phyloP scores from a whole-genome alignment of 2,888 invertebrate genomes.

The Lissocephala sabroskyi region DNA sequence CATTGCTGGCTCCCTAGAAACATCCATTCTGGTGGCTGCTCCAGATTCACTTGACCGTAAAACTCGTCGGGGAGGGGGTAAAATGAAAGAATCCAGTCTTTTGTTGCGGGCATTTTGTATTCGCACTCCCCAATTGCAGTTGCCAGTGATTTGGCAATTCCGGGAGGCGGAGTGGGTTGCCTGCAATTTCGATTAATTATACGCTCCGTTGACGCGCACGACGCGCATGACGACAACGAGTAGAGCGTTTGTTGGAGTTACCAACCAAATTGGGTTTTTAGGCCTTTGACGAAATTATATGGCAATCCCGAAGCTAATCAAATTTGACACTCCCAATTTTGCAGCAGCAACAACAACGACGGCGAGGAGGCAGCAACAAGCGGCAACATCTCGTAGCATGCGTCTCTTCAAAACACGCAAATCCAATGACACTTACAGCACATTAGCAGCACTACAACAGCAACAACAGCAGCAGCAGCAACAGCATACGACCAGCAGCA shows the following conservation, averaged over 20 bases:
- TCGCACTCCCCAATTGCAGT: not conserved
- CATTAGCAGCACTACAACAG: conserved; percentile 36
- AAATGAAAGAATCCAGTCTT: conserved; percentile 1
- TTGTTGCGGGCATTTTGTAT: conserved; percentile 7
- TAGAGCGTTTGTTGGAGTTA: conserved; percentile 14
- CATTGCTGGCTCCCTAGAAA: too few species aligned
- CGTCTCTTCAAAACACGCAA: conserved; percentile 72
- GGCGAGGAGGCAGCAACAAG: not conserved
- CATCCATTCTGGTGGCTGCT: too few species aligned
- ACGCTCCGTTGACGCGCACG: conserved; percentile 40
- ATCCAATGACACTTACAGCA: conserved; percentile 70
- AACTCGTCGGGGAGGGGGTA: not conserved
- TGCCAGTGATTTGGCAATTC: conserved; percentile 9
- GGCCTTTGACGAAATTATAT: conserved; percentile 16
- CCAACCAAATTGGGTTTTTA: conserved; percentile 28
- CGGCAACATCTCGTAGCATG: conserved; percentile 49
- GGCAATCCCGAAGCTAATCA: not conserved
- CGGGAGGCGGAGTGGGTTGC: conserved; percentile 15
- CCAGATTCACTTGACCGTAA: conserved; percentile 10
- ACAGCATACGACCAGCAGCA: conserved; percentile 13
- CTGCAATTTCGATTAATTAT: conserved; percentile 44
- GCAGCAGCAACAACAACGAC: conserved; percentile 5
- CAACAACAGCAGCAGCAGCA: conserved; percentile 29
- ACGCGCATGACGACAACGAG: conserved; percentile 13
- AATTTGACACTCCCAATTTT: conserved; percentile 4